phyloP scores from a whole-genome alignment of 2,113 vertebrate genomes.

The Lipophrys pholis region DNA sequence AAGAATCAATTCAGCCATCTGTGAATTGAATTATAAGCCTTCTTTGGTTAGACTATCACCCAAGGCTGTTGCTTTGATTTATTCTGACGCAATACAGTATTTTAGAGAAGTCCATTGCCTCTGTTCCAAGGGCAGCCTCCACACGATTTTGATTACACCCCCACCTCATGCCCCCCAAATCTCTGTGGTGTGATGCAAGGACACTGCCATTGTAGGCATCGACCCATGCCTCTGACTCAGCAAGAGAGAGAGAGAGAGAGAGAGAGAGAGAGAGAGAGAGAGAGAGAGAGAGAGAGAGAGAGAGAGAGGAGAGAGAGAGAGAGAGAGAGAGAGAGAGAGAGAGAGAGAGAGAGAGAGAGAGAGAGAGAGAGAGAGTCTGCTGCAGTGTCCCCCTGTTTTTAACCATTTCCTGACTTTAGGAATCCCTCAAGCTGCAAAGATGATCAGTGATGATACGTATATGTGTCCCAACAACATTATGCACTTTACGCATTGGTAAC shows the following conservation, averaged over 20 bases:
- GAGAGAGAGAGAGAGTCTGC: slow-evolving; percentile 32
- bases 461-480: not conserved
- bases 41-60: not conserved
- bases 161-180: slow-evolving; percentile 39
- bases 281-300: slow-evolving; percentile 7
- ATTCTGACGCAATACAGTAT: slow-evolving; percentile 66
- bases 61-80: slow-evolving; percentile 37
- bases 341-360: not conserved
- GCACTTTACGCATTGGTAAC: no score
- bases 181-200: slow-evolving; percentile 68
- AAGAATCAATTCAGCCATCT: not conserved
- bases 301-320: not conserved
- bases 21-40: not conserved
- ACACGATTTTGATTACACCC: slow-evolving; percentile 41
- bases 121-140: slow-evolving; percentile 69
- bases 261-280: not conserved
- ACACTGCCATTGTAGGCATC: slow-evolving; percentile 72
- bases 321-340: slow-evolving; percentile 6
- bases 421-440: slow-evolving; percentile 17
- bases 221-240: slow-evolving; percentile 79
- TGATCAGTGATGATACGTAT: not conserved
- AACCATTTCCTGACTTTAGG: slow-evolving; percentile 43
- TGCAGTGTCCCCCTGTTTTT: slow-evolving; percentile 62
- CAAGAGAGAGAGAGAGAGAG: slow-evolving; percentile 34
- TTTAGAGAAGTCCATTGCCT: slow-evolving; percentile 37